These are phyloP conservation scores for Eutrigla gurnardus DNA, from an alignment of 2,797 vertebrate genomes.

Conservation along the genomic window DNA sequence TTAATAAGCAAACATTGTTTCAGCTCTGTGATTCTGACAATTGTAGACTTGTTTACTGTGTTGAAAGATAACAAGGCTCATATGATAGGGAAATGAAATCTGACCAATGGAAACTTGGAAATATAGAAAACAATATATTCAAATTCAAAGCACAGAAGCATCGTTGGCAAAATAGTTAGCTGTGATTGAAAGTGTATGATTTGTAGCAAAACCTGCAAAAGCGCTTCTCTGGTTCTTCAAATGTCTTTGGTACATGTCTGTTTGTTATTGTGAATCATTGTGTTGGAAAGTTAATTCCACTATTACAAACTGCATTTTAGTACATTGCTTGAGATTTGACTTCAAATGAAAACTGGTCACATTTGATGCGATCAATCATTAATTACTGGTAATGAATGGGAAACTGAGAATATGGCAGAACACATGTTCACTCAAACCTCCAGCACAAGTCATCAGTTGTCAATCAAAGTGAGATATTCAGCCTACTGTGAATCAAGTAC, in stretches of 20 bases:
- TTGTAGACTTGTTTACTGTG: too few relatives aligned
- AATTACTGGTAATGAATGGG: neutral
- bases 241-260: neutral
- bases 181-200: neutral
- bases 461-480: neutral
- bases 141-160: neutral
- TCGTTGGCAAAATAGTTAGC: neutral
- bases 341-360: neutral
- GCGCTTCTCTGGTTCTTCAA: neutral
- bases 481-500: neutral
- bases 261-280: neutral
- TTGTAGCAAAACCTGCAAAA: neutral
- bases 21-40: too few relatives aligned
- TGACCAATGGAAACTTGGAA: too few relatives aligned
- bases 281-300: neutral
- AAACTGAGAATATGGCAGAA: constrained; percentile 5
- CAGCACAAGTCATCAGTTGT: neutral
- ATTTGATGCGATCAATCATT: neutral
- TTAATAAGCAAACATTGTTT: too few relatives aligned
- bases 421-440: neutral
- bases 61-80: too few relatives aligned
- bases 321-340: constrained; percentile 17
- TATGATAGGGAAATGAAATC: too few relatives aligned
- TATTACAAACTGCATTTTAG: too few relatives aligned
- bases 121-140: too few relatives aligned